Evolutionary conservation across 2,888 invertebrate species (phyloP), one percentile per base, ranked within the genome.

Genomic region (Andrena camellia): DNA sequence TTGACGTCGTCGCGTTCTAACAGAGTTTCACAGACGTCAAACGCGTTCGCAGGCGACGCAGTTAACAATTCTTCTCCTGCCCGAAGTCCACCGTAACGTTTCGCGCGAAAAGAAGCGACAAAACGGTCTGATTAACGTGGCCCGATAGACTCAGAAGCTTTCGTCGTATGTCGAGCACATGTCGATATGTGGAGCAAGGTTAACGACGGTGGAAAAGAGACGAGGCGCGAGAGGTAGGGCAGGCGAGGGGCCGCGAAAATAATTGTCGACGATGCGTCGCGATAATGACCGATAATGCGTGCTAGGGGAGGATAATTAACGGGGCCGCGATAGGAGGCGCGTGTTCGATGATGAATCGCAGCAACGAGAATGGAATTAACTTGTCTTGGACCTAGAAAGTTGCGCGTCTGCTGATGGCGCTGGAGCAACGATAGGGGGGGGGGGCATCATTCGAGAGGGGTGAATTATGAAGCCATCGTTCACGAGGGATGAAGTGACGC

Each of bases 51-150:
- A 42, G 42, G 42, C 17, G 42, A 57, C 20, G 13, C 10, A 33
- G 20, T 29, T 31, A 0, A 48, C 42, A 70, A 64, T 48, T 26
- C 29, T 69, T n/a, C 10, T 23, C 2, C 13, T 3, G 5, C 20
- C 10, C 10, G 17, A 31, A 57, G n/a, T 7, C 5, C 10, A 13
- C 8, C 17, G 13, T 20, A 57, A 60, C 60, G 50, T 68, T 60
- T 26, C 23, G 6, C 17, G 23, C 4, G 13, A 10, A 29, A 66
- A 50, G 8, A 10, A 35, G 17, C 63, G 7, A 7, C 54, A 31
- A 77, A 64, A 63, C 29, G 33, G 31, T 54, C 31, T 62, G 59
- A 78, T 78, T 78, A 78, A 60, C 52, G 29, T 26, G 7, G 1
- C 8, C 60, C 60, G 31, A 67, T 62, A 17, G 63, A 64, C 17